Evolutionary conservation across 1,140 invertebrate genomes (phyloP).

Genomic region (Triops cancriformis): DNA sequence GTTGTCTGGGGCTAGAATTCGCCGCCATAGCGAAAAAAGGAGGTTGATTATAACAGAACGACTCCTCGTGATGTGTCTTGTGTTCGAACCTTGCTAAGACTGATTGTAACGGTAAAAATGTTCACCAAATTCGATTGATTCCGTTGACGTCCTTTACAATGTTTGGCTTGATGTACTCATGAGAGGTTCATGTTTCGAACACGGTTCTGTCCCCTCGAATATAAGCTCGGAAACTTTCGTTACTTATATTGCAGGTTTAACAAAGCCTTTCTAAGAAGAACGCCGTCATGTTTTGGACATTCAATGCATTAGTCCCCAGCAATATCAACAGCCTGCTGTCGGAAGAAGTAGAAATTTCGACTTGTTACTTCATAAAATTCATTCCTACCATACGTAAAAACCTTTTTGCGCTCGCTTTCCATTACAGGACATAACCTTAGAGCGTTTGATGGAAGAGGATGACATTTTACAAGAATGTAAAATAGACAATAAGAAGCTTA

Average conservation of each 20-base stretch:
- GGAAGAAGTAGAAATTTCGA: background rate
- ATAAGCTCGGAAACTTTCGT: background rate
- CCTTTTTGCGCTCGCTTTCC: background rate
- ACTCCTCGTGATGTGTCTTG: background rate
- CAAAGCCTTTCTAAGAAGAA: background rate
- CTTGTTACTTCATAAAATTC: no score
- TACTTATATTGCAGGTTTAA: background rate
- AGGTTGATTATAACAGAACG: background rate
- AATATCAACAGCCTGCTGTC: conserved; percentile 5
- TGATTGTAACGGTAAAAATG: background rate
- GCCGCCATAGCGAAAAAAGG: background rate
- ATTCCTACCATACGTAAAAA: no score
- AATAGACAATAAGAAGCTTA: conserved; percentile 78
- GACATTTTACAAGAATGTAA: conserved; percentile 93
- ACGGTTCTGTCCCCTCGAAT: no score
- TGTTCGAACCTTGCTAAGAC: background rate
- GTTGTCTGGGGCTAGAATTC: background rate
- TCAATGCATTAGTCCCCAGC: background rate
- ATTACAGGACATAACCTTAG: conserved; percentile 73
- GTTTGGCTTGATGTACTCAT: no score
- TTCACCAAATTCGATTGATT: background rate
- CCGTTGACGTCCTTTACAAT: no score
- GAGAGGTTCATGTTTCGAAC: no score
- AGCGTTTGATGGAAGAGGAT: conserved; percentile 84
- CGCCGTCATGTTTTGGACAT: conserved; percentile 2